These are phyloP conservation scores for Porites divaricata DNA, from an alignment of 92 coral and sea anemone species.

Conservation along the genomic window DNA sequence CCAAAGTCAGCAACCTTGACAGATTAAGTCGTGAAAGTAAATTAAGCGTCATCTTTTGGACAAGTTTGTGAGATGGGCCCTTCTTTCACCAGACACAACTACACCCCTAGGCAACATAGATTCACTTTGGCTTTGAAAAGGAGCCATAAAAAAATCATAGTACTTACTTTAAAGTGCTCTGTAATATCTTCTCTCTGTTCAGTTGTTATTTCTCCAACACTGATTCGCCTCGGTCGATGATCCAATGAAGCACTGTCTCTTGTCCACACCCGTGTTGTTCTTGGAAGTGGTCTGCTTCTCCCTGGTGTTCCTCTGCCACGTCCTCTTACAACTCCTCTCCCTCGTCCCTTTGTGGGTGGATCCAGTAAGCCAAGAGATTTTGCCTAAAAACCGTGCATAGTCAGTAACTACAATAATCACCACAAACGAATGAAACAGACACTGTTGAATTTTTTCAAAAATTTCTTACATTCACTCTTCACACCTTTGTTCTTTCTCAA, in stretches of 20 bases:
- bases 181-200: constrained; percentile 73
- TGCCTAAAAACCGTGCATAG: constrained; percentile 62
- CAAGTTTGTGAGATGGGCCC: too few relatives aligned
- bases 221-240: constrained; percentile 80
- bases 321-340: constrained; percentile 76
- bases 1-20: too few relatives aligned
- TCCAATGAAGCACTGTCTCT: constrained; percentile 91
- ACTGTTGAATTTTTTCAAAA: too few relatives aligned
- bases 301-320: constrained; percentile 74
- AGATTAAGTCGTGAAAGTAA: too few relatives aligned
- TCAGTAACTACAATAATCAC: background rate
- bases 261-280: constrained; percentile 82
- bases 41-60: too few relatives aligned
- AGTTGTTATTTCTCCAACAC: constrained; percentile 77
- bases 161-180: constrained; percentile 88
- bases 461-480: too few relatives aligned
- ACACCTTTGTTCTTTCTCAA: too few relatives aligned
- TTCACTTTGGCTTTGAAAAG: background rate
- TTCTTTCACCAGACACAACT: too few relatives aligned
- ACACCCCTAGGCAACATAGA: background rate
- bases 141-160: background rate
- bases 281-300: constrained; percentile 68
- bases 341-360: constrained; percentile 69
- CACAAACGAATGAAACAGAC: too few relatives aligned
- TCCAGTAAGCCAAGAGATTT: constrained; percentile 93